phyloP scores from a whole-genome alignment of 2,888 invertebrate species.

The Acleris literana region DNA sequence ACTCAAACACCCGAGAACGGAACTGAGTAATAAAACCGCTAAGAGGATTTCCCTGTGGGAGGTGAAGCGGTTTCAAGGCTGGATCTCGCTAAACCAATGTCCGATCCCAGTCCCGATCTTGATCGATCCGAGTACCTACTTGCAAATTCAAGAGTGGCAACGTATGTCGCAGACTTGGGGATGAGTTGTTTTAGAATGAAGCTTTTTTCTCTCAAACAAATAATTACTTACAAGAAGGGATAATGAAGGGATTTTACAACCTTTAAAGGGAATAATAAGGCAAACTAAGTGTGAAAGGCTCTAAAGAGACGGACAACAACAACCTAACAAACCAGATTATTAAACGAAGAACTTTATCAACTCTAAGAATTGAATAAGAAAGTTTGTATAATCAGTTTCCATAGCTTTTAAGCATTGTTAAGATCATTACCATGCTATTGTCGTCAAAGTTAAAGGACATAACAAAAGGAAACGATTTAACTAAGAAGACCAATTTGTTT shows the following conservation, averaged over 20 bases:
- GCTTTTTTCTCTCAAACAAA: neutral
- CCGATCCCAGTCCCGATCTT: slow-evolving; percentile 18
- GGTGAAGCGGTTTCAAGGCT: slow-evolving; percentile 19
- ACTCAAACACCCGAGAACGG: slow-evolving; percentile 28
- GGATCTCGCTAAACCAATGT: slow-evolving; percentile 38
- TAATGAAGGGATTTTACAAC: no score
- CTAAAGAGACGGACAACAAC: neutral
- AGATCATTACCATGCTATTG: slow-evolving; percentile 8
- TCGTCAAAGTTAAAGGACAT: slow-evolving; percentile 5
- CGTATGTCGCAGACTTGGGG: neutral
- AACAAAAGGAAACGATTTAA: slow-evolving; percentile 14
- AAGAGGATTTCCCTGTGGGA: slow-evolving; percentile 50
- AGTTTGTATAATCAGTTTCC: slow-evolving; percentile 19
- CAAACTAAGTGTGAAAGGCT: no score
- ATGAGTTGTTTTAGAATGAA: neutral
- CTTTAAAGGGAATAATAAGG: no score
- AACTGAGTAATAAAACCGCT: slow-evolving; percentile 46
- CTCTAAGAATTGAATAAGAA: slow-evolving; percentile 11
- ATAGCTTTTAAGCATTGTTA: slow-evolving; percentile 19
- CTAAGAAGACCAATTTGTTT: neutral
- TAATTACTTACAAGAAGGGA: no score
- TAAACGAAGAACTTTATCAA: slow-evolving; percentile 12
- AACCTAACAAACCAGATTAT: slow-evolving; percentile 1
- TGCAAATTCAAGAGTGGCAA: slow-evolving; percentile 2
- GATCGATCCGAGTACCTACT: slow-evolving; percentile 14